phyloP scores from a whole-genome alignment of 2,113 vertebrate species.

The Tinamus guttatus region DNA sequence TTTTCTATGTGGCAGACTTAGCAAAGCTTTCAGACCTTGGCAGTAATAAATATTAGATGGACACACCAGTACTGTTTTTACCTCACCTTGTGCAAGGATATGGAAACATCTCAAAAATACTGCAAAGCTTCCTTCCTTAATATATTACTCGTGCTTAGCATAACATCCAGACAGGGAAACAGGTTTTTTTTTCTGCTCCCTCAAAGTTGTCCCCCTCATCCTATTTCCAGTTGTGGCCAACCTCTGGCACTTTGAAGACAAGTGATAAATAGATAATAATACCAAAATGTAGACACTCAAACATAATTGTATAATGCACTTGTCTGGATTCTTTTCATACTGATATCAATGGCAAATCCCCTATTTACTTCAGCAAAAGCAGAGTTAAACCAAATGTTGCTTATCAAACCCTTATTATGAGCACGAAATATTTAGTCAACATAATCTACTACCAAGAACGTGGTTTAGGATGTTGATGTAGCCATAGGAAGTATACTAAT shows the following conservation, averaged over 20 bases:
- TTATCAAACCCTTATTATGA: neutral
- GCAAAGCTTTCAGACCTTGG: neutral
- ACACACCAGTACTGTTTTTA: accelerated
- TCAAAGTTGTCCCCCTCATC: neutral
- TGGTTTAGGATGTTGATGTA: conserved; percentile 7
- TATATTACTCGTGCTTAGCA: neutral
- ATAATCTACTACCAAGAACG: neutral
- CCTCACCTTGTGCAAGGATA: accelerated
- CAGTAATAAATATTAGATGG: neutral
- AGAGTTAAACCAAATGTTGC: neutral
- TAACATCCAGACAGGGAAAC: neutral
- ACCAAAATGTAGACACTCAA: neutral
- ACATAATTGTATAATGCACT: neutral
- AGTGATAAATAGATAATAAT: neutral
- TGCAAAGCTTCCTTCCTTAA: neutral
- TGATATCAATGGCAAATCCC: neutral
- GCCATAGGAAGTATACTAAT: neutral
- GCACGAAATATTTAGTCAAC: conserved; percentile 58
- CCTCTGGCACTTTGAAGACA: neutral
- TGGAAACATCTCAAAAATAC: neutral
- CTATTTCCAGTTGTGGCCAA: neutral
- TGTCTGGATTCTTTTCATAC: neutral
- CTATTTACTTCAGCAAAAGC: neutral
- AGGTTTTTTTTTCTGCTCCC: neutral
- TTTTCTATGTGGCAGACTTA: neutral